Evolutionary conservation across 2,797 vertebrate genomes (phyloP), one percentile per base, ranked within the genome.

Genomic region (Cuculus canorus): DNA sequence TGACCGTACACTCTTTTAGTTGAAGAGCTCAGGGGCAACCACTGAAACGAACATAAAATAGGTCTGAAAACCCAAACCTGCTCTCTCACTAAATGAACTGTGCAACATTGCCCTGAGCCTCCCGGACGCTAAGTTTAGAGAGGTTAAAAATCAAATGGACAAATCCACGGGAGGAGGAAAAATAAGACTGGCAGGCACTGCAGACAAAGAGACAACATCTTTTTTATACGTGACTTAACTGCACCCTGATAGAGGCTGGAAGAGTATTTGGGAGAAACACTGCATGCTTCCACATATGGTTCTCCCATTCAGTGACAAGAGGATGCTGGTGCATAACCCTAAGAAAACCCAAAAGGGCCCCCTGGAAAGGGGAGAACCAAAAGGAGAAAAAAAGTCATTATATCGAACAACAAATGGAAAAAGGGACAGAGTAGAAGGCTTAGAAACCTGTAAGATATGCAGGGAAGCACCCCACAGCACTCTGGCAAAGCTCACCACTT

Each of bases 211-310:
- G 57, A 75, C 45, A 69, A 25, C 15, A 50, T 17, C 33, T 56
- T 30, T 35, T 52, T 10, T 33, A 6, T 23, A 21, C 0, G 9
- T 50, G 73, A 57, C 52, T 50, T 50, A 79, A 53, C 33, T 37
- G 37, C 19, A n/a, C 21, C 32, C 39, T 54, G 63, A 39, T 64
- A 59, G 63, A 57, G 60, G 82, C 43, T 68, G 77, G 30, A 32
- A 27, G 11, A 37, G 13, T 17, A 43, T 21, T 2, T 70, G 59
- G 64, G 41, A 65, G 57, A 50, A 54, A 17, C 18, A 22, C 53
- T 13, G 17, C 3, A 5, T 4, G 21, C 41, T 33, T 24, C 53
- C 21, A 11, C 2, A 21, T 5, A 2, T 5, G 32, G 27, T 13
- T 43, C 13, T 71, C 45, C 22, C 12, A 2, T 10, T 41, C 41